Conservation (phyloP, 2,888 invertebrate genomes). For the Hypselothyrea guttata region DNA sequence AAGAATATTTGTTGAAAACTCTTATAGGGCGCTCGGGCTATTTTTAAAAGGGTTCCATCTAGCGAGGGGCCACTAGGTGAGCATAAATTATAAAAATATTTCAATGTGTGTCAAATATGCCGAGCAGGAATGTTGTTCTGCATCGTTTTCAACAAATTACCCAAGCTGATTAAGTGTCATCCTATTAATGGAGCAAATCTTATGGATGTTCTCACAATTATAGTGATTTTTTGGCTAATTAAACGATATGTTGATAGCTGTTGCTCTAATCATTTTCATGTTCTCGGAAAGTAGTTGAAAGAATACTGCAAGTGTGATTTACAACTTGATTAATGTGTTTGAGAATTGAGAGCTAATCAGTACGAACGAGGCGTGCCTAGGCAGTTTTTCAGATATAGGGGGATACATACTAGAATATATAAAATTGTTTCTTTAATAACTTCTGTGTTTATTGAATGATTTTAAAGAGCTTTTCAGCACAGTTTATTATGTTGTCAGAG, state of each 20-base stretch:
- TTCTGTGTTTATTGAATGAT: too few species aligned
- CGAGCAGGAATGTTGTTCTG: constrained; percentile 64
- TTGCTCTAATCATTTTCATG: constrained; percentile 11
- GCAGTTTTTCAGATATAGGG: too few species aligned
- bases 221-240: constrained; percentile 27
- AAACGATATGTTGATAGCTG: constrained; percentile 40
- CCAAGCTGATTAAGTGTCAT: constrained; percentile 56
- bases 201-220: constrained; percentile 13
- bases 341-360: neutral
- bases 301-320: constrained; percentile 1
- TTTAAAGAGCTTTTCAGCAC: too few species aligned
- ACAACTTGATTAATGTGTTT: constrained; percentile 4
- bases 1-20: constrained; percentile 41
- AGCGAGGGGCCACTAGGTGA: constrained; percentile 44
- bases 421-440: too few species aligned
- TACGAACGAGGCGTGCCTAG: too few species aligned
- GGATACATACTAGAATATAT: too few species aligned
- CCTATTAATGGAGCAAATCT: constrained; percentile 51
- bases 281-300: neutral
- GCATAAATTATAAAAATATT: constrained; percentile 74
- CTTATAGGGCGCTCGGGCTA: neutral
- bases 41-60: constrained; percentile 5
- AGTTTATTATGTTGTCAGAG: too few species aligned
- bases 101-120: constrained; percentile 68
- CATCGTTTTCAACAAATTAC: constrained; percentile 67